Evolutionary conservation across 2,113 vertebrate species (phyloP).

Genomic region (Trachemys scripta): DNA sequence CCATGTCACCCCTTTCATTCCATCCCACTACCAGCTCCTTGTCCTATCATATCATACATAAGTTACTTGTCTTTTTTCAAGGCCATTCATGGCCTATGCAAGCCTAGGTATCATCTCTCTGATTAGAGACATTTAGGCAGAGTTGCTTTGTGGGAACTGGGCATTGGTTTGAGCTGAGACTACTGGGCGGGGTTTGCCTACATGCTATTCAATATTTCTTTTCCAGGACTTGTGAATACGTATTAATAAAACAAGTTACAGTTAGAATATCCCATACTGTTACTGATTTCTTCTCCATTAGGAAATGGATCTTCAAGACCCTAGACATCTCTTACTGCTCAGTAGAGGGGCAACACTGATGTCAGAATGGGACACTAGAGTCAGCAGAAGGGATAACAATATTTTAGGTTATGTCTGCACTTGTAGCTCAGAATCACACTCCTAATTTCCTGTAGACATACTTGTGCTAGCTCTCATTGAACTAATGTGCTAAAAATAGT

Average conservation of each 20-base stretch:
- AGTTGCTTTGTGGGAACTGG: neutral
- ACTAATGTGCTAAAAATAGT: too few species aligned
- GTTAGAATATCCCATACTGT: neutral
- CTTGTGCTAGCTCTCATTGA: too few species aligned
- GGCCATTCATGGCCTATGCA: too few species aligned
- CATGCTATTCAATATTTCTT: neutral
- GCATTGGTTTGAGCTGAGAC: neutral
- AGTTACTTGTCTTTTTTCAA: too few species aligned
- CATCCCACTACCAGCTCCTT: too few species aligned
- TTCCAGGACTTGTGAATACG: neutral
- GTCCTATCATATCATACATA: too few species aligned
- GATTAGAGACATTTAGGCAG: neutral
- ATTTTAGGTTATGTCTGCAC: too few species aligned
- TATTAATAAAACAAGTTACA: neutral
- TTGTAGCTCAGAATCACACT: too few species aligned
- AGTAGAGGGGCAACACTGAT: neutral
- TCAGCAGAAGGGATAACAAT: too few species aligned
- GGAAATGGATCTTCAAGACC: neutral
- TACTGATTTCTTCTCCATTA: accelerated
- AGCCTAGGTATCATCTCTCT: too few species aligned
- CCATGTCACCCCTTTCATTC: too few species aligned
- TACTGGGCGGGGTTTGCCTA: neutral
- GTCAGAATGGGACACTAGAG: neutral
- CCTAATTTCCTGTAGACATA: too few species aligned
- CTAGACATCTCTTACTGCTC: neutral